phyloP scores from a whole-genome alignment of 1,140 invertebrate species.

The Listronotus bonariensis region DNA sequence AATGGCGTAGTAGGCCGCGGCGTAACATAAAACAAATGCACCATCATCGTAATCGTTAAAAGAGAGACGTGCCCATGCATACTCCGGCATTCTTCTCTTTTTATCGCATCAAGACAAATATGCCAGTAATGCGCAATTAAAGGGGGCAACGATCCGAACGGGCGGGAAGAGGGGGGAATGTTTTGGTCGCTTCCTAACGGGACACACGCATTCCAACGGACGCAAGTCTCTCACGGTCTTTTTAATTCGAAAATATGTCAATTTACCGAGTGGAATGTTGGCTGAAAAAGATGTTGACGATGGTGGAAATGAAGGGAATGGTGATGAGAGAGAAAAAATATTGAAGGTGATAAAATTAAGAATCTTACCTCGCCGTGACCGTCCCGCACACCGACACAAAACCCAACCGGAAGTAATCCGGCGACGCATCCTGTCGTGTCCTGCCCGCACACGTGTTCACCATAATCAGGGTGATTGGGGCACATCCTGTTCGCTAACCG shows the following conservation, averaged over 20 bases:
- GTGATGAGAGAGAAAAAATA: neutral
- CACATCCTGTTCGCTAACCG: conserved; percentile 34
- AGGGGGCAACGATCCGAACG: conserved; percentile 30
- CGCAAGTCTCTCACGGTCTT: conserved; percentile 32
- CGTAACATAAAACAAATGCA: conserved; percentile 33
- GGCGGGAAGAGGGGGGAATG: conserved; percentile 32
- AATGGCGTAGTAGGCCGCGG: conserved; percentile 34
- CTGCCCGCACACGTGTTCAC: conserved; percentile 35
- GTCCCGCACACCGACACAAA: conserved; percentile 21
- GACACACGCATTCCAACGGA: conserved; percentile 43
- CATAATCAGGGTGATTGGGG: conserved; percentile 16
- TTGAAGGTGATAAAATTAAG: too few species aligned
- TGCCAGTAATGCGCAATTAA: conserved; percentile 44
- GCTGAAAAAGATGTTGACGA: neutral
- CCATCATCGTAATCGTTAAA: conserved; percentile 28
- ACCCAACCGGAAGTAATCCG: conserved; percentile 27
- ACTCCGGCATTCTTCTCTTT: conserved; percentile 13
- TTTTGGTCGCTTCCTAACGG: conserved; percentile 44
- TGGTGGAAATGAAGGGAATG: neutral
- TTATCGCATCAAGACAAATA: conserved; percentile 33
- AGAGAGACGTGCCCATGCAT: conserved; percentile 23
- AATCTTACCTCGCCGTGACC: conserved; percentile 32
- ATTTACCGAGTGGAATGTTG: conserved; percentile 1
- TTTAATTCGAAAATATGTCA: conserved; percentile 19
- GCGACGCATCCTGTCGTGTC: conserved; percentile 40